These are phyloP conservation scores for Chrysolina haemoptera DNA, from an alignment of 2,888 invertebrate species.

Conservation along the genomic window DNA sequence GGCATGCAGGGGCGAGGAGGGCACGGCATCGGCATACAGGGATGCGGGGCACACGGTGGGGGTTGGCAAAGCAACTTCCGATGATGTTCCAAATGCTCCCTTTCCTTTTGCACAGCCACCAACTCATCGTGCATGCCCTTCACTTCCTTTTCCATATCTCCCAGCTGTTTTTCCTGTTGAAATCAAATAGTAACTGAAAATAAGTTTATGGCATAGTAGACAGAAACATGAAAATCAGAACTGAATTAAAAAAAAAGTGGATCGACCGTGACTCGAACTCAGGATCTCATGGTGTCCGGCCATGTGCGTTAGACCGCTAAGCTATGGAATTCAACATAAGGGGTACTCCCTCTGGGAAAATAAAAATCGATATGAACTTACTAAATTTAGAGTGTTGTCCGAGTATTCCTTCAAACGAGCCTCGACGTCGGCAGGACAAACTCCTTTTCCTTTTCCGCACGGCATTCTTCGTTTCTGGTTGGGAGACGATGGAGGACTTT, in stretches of 20 bases:
- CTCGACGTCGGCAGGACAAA: constrained; percentile 70
- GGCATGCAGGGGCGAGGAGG: constrained; percentile 55
- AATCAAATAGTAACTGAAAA: constrained; percentile 14
- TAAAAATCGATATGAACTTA: constrained; percentile 49
- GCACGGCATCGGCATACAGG: constrained; percentile 63
- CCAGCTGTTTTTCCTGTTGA: constrained; percentile 75
- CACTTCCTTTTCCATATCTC: constrained; percentile 75
- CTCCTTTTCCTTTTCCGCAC: constrained; percentile 64
- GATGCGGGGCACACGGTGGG: constrained; percentile 51
- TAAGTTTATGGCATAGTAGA: too few relatives aligned
- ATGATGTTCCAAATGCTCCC: constrained; percentile 71
- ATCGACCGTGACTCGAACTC: too few relatives aligned
- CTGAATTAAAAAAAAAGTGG: too few relatives aligned
- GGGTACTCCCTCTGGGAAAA: too few relatives aligned
- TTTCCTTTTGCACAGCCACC: constrained; percentile 71
- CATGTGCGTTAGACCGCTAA: too few relatives aligned
- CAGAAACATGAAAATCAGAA: too few relatives aligned
- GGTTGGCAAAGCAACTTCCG: constrained; percentile 66
- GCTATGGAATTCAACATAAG: too few relatives aligned
- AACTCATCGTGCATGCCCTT: constrained; percentile 73
- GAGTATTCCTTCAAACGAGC: constrained; percentile 68
- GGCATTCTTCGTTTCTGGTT: constrained; percentile 53
- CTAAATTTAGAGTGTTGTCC: constrained; percentile 69
- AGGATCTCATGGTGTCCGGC: too few relatives aligned
- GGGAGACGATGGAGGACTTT: constrained; percentile 31